Base-by-base conservation (phyloP, 2,113 vertebrate species). In the Ornithorhynchus anatinus region DNA sequence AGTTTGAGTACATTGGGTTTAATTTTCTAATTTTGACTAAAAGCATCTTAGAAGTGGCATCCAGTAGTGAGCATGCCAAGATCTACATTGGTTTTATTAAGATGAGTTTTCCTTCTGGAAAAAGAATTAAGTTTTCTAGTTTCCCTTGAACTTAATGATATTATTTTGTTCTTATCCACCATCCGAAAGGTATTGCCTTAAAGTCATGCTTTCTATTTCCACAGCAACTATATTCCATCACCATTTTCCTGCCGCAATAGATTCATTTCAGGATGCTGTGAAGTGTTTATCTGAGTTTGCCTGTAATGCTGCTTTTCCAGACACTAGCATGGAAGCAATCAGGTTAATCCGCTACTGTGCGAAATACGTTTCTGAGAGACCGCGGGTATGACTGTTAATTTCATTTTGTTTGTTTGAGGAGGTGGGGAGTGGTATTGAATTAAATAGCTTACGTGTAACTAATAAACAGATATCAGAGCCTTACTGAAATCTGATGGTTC, bases 271-370 rank as follows among this genome's bases (percentile, higher is more conserved):
- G 85, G 97, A 99, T 20, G 97, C 96, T 2, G 96, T 99, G 6
- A 99, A 98, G 90, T 99, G 97, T 79, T 92, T 99, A 44, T 98
- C 97, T 0, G 97, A 99, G 90, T 99, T 99, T 65, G 97, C 97
- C 76, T 99, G 97, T 60, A 99, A 99, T 0, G 95, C 96, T 2
- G 95, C 96, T 0, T 99, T 99, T 77, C 97, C 97, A 0, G 97
- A 99, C 89, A 99, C 96, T 37, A 97, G 97, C 89, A 99, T 99
- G 97, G 97, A 99, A 86, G 96, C 97, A 9, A 99, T 99, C 68
- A 87, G 97, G 10, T 96, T 98, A 31, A 99, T 99, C 69, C 95
- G 97, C 2, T 97, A 96, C 70, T 99, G 97, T 59, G 97, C 96
- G 15, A 97, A 93, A 95, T 99, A 98, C 0, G 96, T 99, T 64